phyloP scores from a whole-genome alignment of 2,888 invertebrate species.

The Caradrina clavipalpis region DNA sequence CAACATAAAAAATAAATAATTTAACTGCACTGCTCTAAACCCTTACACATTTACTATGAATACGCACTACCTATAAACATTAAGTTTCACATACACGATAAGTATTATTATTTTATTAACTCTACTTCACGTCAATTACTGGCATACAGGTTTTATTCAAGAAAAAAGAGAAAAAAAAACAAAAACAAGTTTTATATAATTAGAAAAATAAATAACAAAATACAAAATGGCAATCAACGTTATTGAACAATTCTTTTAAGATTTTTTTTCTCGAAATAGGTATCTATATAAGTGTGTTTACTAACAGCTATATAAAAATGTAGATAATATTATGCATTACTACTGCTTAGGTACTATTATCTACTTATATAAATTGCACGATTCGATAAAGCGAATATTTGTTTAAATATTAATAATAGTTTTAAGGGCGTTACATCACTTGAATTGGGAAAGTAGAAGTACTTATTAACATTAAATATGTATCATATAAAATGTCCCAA shows the following conservation, averaged over 20 bases:
- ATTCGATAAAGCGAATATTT: slow-evolving; percentile 89
- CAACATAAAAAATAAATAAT: slow-evolving; percentile 91
- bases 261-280: slow-evolving; percentile 60
- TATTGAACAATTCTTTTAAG: slow-evolving; percentile 61
- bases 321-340: slow-evolving; percentile 81
- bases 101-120: slow-evolving; percentile 75
- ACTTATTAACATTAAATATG: slow-evolving; percentile 34
- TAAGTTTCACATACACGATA: slow-evolving; percentile 82
- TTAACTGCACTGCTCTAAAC: slow-evolving; percentile 85
- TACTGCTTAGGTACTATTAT: slow-evolving; percentile 81
- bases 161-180: slow-evolving; percentile 72
- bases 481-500: slow-evolving; percentile 42
- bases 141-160: slow-evolving; percentile 83
- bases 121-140: slow-evolving; percentile 84
- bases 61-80: slow-evolving; percentile 84
- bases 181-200: slow-evolving; percentile 82
- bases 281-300: slow-evolving; percentile 78
- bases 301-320: slow-evolving; percentile 66
- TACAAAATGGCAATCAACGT: slow-evolving; percentile 82
- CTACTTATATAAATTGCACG: slow-evolving; percentile 90
- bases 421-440: slow-evolving; percentile 61
- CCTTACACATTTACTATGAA: slow-evolving; percentile 87
- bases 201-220: slow-evolving; percentile 90
- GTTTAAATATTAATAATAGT: slow-evolving; percentile 68
- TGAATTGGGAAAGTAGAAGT: slow-evolving; percentile 28